Base-by-base conservation (phyloP, 2,888 invertebrate genomes). In the Xestia sexstrigata region DNA sequence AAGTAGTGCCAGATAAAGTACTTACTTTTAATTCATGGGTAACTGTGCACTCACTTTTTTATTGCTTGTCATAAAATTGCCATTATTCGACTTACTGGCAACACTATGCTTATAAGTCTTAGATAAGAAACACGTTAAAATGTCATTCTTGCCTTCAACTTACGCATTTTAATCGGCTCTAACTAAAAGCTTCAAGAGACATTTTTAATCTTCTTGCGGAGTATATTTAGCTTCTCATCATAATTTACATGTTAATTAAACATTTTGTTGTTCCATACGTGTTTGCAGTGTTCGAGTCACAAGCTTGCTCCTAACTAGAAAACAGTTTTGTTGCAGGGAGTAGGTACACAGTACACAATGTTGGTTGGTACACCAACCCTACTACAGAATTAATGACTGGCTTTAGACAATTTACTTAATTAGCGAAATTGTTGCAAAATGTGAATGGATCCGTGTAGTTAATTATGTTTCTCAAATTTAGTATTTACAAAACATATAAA, bases 241-340 rank as follows among this genome's bases (percentile, higher is more conserved):
- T 76, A 83, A 80, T 83, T 83, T 80, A 83, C 70, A 83, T 83
- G 84, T 30, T 58, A 83, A 83, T 83, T 70, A n/a, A 72, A 30
- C 45, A 73, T 76, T 80, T 79, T 83, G 69, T 58, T 58, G 66
- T 75, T 75, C 13, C 47, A 83, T 72, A 42, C 74, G 55, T 63
- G 70, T 83, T 75, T 66, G 49, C 39, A 49, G 72, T 62, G 42
- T 71, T 70, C 20, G 35, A 65, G 70, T 6, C 47, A 52, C 62
- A 74, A 79, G 69, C 42, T 72, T 83, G 49, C 35, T 69, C 3
- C 39, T 26, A 76, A 63, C 65, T 30, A 60, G 71, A 60, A 72
- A 49, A 55, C 42, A 52, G 60, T 63, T 35, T 67, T 62, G 26
- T 55, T 45, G 39, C 76, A 30, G 23, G 17, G 35, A 45, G 8